Base-by-base conservation (phyloP, 2,797 vertebrate genomes). In the Oryzias sinensis region DNA sequence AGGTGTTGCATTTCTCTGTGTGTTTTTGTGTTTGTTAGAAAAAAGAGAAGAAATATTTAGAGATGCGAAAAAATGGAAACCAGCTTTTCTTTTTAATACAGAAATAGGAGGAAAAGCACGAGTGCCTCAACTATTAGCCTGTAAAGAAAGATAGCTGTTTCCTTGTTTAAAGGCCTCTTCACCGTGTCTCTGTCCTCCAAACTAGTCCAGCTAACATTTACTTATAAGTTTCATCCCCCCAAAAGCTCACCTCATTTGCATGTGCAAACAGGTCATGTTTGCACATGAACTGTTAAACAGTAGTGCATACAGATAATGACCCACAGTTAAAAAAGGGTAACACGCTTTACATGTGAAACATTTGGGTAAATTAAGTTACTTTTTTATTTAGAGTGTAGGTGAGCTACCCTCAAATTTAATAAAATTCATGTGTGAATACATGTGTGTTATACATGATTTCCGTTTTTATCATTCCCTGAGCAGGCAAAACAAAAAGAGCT, bases 81-180 rank as follows among this genome's bases (percentile, higher is more conserved):
- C 53, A 57, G 6, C 73, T 68, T 70, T 77, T 73, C 49, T 22
- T 44, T 76, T 73, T 76, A 70, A 77, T 60, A 69, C 51, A 50
- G 62, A 72, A 56, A 62, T 59, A 64, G 77, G 62, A 82, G 78
- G 83, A 81, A 81, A 76, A 82, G 81, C 72, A 80, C 70, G 77
- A 76, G 66, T 69, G 71, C 61, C 76, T 70, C 74, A 69, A 86
- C 73, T 59, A 72, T 88, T 80, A 84, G 60, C 45, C 45, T 59
- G 72, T 53, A 70, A 77, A 81, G 82, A 74, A 82, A 83, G 65
- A 74, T 55, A 62, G 51, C 65, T 70, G 65, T 69, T 85, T 77
- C 74, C 71, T 72, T 71, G 74, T 81, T 85, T 81, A 79, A 89
- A 83, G 74, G 79, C 71, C 71, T 63, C 69, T 82, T 65, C 70